Base-by-base conservation (phyloP, 1,140 invertebrate species). In the Cydia fagiglandana region DNA sequence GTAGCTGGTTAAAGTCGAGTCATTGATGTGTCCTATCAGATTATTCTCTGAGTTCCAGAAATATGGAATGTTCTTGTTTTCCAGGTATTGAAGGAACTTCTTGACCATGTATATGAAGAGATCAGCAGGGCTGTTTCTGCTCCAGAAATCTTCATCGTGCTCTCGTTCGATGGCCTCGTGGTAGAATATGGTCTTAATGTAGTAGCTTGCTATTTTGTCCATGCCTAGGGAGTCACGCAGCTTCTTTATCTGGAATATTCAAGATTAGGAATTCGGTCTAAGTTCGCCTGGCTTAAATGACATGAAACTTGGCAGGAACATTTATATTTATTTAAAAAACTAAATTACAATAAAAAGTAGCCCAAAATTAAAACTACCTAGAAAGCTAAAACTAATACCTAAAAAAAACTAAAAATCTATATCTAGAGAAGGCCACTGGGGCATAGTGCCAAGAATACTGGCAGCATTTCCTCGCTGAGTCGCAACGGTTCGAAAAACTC, bases 101-200 rank as follows among this genome's bases (percentile, higher is more conserved):
- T 75, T 28, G 9, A 89, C 66, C 86, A 89, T 86, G 0, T 81
- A 20, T 73, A 79, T 85, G 68, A 89, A 89, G 3, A 90, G 73
- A 2, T 77, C 78, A 0, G 81, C 82, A 0, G 82, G 79, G 13
- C 61, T 79, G 30, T 85, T 83, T 13, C 15, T 75, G 50, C 77
- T 73, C 86, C 88, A 89, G 64, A 85, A 89, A 0, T 15, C 28
- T 10, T 50, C 10, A 6, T 84, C 64, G 12, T 82, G 73, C 20
- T 56, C 5, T 10, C 77, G 74, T 30, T 80, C 76, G 0, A 76
- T 17, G 7, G 85, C 82, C 76, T 91, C 87, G 83, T 84, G 88
- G 30, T 88, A 87, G 77, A 89, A 88, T 7, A 91, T n/a, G 0
- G 88, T 91, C 74, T 91, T 88, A 17, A 91, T 86, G 47, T 87